Conservation (phyloP, 2,888 invertebrate species). For the Tiliacea aurago region DNA sequence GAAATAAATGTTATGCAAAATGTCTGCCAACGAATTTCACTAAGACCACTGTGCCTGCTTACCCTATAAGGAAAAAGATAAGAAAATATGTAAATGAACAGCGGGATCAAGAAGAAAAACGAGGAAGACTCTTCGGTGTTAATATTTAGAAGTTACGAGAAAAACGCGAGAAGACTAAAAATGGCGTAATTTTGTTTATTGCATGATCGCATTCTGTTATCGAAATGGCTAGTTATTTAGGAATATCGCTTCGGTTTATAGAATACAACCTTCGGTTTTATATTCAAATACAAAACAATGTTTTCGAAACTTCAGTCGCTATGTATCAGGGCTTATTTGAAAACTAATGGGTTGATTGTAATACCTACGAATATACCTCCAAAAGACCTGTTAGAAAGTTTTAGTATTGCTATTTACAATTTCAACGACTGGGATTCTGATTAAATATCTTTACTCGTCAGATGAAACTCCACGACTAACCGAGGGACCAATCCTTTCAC, state of each 20-base stretch:
- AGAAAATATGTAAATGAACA: constrained; percentile 57
- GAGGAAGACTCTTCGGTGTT: constrained; percentile 39
- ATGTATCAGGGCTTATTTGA: constrained; percentile 34
- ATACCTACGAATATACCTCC: constrained; percentile 5
- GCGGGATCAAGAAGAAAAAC: constrained; percentile 30
- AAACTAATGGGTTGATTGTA: constrained; percentile 39
- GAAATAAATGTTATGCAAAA: constrained; percentile 46
- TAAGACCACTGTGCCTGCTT: constrained; percentile 36
- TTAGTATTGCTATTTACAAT: constrained; percentile 40
- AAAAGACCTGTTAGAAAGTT: constrained; percentile 29
- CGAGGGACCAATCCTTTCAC: background rate
- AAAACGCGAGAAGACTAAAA: constrained; percentile 21
- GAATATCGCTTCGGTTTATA: background rate
- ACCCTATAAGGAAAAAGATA: constrained; percentile 51
- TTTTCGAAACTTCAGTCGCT: constrained; percentile 11
- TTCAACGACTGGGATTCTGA: constrained; percentile 8
- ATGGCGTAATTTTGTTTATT: constrained; percentile 24
- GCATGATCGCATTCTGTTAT: constrained; percentile 16
- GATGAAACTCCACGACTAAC: constrained; percentile 1
- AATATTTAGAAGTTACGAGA: constrained; percentile 43
- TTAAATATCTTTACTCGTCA: constrained; percentile 15
- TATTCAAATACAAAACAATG: constrained; percentile 8
- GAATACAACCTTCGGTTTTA: background rate
- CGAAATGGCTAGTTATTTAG: constrained; percentile 12
- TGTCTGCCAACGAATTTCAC: constrained; percentile 25